phyloP scores from a whole-genome alignment of 1,140 invertebrate species.

The Hetaerina americana region DNA sequence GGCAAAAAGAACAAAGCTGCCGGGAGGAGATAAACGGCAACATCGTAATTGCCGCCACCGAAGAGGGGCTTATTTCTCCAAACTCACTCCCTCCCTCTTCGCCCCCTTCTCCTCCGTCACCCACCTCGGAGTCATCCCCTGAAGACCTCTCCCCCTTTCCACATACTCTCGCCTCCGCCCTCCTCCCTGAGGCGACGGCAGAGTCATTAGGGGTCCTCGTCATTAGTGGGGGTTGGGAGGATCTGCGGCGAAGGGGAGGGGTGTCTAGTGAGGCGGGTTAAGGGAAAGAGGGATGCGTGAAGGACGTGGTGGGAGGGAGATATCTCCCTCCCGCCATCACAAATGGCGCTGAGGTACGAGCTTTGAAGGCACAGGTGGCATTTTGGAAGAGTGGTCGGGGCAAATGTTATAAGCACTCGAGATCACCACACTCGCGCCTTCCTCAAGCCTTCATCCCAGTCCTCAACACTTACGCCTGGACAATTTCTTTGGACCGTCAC shows the following conservation, averaged over 20 bases:
- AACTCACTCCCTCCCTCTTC: too few species aligned
- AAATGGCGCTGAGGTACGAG: background rate
- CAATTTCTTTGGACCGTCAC: too few species aligned
- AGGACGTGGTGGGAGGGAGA: background rate
- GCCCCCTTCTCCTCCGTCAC: background rate
- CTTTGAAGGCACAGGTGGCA: background rate
- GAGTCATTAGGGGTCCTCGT: background rate
- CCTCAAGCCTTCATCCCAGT: too few species aligned
- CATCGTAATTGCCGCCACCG: background rate
- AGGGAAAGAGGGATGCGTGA: too few species aligned
- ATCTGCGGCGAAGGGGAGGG: too few species aligned
- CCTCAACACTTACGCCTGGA: too few species aligned
- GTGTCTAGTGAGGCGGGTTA: too few species aligned
- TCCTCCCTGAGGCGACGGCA: background rate
- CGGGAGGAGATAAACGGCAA: background rate
- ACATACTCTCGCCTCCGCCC: background rate
- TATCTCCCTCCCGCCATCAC: background rate
- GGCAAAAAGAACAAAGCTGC: background rate
- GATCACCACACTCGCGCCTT: too few species aligned
- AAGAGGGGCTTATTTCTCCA: background rate
- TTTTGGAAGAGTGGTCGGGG: too few species aligned
- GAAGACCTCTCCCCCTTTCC: background rate
- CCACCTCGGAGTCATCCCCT: too few species aligned
- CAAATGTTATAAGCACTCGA: too few species aligned
- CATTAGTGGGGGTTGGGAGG: background rate